A percentile compares a stretch with the other conserved stretches of the same genome.
Conservation (phyloP, 2,888 invertebrate genomes). For the Lasioglossum malachurum region DNA sequence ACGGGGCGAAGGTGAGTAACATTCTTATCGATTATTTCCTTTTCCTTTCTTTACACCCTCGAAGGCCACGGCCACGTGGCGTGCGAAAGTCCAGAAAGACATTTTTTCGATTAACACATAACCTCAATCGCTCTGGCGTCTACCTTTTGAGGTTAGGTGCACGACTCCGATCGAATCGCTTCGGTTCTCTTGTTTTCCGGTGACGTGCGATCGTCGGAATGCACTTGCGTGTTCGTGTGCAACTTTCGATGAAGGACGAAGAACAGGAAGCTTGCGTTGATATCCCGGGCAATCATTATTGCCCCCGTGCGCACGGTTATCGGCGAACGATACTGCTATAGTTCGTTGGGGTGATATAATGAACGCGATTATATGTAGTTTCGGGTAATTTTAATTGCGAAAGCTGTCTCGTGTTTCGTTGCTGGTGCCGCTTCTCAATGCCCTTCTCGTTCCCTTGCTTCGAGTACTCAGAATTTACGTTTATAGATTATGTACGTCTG, state of each 20-base stretch:
- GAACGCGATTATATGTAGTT: background rate
- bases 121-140: constrained; percentile 26
- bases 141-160: constrained; percentile 24
- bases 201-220: background rate
- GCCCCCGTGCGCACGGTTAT: background rate
- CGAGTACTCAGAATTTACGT: background rate
- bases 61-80: constrained; percentile 41
- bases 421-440: background rate
- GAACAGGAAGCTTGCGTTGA: background rate
- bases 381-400: background rate
- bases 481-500: too few relatives aligned
- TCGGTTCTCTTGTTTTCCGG: background rate
- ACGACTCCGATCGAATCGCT: too few relatives aligned
- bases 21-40: constrained; percentile 27
- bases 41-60: background rate
- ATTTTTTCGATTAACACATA: background rate
- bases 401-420: background rate
- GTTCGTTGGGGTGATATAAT: background rate
- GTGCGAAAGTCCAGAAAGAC: too few relatives aligned
- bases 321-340: background rate
- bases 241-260: background rate
- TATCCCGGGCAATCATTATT: background rate
- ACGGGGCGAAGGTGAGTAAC: constrained; percentile 68
- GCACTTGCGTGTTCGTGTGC: background rate
- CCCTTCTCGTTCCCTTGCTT: background rate